phyloP scores from a whole-genome alignment of 2,113 vertebrate species.

The Brachypteracias leptosomus region DNA sequence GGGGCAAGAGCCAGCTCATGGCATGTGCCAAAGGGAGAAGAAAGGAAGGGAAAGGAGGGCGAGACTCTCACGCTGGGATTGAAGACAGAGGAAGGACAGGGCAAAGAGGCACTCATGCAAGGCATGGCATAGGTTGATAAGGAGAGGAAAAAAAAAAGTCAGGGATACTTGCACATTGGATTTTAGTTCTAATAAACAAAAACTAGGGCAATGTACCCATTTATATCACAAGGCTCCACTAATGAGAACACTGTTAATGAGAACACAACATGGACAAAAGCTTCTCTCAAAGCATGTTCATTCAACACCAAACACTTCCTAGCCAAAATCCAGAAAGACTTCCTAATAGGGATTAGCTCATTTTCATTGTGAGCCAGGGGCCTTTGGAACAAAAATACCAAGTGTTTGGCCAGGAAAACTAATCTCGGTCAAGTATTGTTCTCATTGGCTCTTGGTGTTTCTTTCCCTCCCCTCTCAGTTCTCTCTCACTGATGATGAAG shows the following conservation, averaged over 20 bases:
- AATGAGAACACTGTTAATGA: constrained; percentile 61
- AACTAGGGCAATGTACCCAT: background rate
- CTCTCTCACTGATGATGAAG: constrained; percentile 8
- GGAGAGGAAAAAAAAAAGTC: background rate
- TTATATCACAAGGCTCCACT: constrained; percentile 21
- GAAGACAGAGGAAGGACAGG: background rate
- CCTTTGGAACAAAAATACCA: constrained; percentile 40
- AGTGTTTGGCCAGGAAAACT: constrained; percentile 48
- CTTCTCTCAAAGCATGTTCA: constrained; percentile 22
- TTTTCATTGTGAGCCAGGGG: constrained; percentile 37
- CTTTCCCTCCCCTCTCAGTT: background rate
- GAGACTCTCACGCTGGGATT: background rate
- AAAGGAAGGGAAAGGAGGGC: background rate
- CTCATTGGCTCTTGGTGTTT: constrained; percentile 5
- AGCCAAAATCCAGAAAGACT: constrained; percentile 48
- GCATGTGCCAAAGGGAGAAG: background rate
- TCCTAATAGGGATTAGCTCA: constrained; percentile 49
- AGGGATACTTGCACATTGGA: background rate
- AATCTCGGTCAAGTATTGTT: constrained; percentile 52
- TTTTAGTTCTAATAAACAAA: constrained; percentile 16
- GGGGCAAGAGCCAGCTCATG: background rate
- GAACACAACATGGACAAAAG: constrained; percentile 54
- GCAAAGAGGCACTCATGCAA: background rate
- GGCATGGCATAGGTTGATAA: background rate
- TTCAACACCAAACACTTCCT: constrained; percentile 36